Evolutionary conservation across 2,113 vertebrate genomes (phyloP).

Genomic region (Panurus biarmicus): DNA sequence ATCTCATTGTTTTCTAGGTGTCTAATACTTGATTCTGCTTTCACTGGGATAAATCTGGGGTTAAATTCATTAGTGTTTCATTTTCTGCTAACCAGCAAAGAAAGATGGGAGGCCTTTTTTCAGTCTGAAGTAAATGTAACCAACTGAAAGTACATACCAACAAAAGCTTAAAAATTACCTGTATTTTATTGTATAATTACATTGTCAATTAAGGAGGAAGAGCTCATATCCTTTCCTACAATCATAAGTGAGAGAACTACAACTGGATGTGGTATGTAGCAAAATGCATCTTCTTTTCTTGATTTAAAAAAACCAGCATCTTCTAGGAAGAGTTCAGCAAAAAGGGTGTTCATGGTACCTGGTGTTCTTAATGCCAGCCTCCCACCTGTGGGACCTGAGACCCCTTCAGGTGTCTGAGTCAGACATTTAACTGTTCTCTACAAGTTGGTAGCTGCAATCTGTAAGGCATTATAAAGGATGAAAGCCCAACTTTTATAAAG

Average conservation of each 20-base stretch:
- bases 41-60: neutral
- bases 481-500: neutral
- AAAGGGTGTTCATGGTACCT: neutral
- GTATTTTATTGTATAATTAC: neutral
- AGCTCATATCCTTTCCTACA: neutral
- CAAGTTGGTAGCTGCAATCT: neutral
- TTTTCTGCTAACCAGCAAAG: neutral
- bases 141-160: neutral
- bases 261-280: neutral
- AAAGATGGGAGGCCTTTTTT: accelerated
- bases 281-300: neutral
- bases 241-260: neutral
- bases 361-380: neutral
- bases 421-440: neutral
- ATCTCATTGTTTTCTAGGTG: neutral
- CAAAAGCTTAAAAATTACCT: neutral
- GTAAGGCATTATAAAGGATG: neutral
- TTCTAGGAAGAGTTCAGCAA: neutral
- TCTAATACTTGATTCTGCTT: neutral
- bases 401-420: neutral
- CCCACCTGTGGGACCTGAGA: neutral
- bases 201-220: neutral
- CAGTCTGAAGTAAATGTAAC: neutral
- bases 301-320: neutral
- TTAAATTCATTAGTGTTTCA: neutral